Base-by-base conservation (phyloP, 2,888 invertebrate genomes). In the Drosophila paramelanica region DNA sequence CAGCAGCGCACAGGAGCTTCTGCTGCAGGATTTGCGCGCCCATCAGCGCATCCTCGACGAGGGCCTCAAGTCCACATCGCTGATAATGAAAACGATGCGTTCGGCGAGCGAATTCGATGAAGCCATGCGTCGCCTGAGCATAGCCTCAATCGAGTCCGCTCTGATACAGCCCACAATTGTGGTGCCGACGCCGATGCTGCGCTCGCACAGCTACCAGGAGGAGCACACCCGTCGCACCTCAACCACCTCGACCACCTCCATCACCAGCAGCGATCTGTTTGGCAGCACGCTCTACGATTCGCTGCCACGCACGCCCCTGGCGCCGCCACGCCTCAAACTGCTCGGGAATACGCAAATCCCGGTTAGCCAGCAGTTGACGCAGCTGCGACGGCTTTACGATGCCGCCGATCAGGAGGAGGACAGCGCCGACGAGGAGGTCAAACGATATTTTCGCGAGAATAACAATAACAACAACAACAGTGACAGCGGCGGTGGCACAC, bases 351-450 rank as follows among this genome's bases (percentile, higher is more conserved):
- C 91, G 0, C 90, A 90, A 17, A 82, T 91, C 11, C 88, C 90
- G 0, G 84, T 92, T 0, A 92, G 90, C 47, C 91, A 92, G 49
- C 92, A 92, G 59, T 51, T 92, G 45, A 90, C 91, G 2, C 91
- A 92, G 23, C 50, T 92, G 53, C 77, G 91, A 2, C 77, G 91
- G 3, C 84, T 93, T 36, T 92, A 92, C 61, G 92, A 93, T 51
- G 89, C 90, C 5, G 90, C 91, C 6, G 90, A 89, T 3, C 90
- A 92, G 38, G 93, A 93, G 55, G 88, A 88, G 20, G 94, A 93
- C 39, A 93, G 93, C 57, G 94, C 94, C 5, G 95, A 95, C 79
- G 94, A 94, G 81, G 94, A 95, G 88, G 95, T 95, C 1, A 93
- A 94, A 77, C 93, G 93, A 3, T 93, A 94, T 83, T 94, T 94